phyloP scores from a whole-genome alignment of 2,113 vertebrate species.

The Amphiprion percula region DNA sequence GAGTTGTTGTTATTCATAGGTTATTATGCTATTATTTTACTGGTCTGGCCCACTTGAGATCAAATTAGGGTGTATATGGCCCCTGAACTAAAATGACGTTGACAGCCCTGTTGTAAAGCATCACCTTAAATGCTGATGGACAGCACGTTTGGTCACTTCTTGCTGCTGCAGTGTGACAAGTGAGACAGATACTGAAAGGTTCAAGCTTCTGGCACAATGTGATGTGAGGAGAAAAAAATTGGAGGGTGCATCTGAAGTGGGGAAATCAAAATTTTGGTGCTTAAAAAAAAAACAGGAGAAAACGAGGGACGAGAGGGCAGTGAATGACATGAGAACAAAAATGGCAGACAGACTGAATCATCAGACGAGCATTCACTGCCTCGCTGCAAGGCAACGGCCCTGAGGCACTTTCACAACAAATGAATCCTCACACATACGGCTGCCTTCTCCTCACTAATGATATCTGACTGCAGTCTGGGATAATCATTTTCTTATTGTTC shows the following conservation, averaged over 20 bases:
- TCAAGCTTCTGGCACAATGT: slow-evolving; percentile 19
- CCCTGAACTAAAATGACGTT: no score
- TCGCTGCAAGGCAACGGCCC: slow-evolving; percentile 47
- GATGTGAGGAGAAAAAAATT: slow-evolving; percentile 17
- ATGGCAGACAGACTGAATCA: slow-evolving; percentile 69
- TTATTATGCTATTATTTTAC: no score
- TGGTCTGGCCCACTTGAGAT: no score
- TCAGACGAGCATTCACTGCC: slow-evolving; percentile 43
- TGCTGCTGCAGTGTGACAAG: slow-evolving; percentile 29
- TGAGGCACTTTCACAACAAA: slow-evolving; percentile 62
- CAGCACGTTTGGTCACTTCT: background rate
- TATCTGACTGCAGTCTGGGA: slow-evolving; percentile 65
- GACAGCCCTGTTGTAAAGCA: no score
- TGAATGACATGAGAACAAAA: slow-evolving; percentile 36
- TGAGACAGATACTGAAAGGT: slow-evolving; percentile 28
- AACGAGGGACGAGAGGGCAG: slow-evolving; percentile 25
- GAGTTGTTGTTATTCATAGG: no score
- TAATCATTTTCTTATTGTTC: slow-evolving; percentile 72
- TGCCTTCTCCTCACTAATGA: slow-evolving; percentile 63
- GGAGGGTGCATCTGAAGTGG: slow-evolving; percentile 26
- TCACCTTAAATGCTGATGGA: background rate
- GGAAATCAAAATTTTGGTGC: slow-evolving; percentile 25
- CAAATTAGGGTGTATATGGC: no score
- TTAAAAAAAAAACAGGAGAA: slow-evolving; percentile 26
- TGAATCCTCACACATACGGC: slow-evolving; percentile 50